phyloP scores from a whole-genome alignment of 1,140 invertebrate genomes.

The Trichonephila clavata region DNA sequence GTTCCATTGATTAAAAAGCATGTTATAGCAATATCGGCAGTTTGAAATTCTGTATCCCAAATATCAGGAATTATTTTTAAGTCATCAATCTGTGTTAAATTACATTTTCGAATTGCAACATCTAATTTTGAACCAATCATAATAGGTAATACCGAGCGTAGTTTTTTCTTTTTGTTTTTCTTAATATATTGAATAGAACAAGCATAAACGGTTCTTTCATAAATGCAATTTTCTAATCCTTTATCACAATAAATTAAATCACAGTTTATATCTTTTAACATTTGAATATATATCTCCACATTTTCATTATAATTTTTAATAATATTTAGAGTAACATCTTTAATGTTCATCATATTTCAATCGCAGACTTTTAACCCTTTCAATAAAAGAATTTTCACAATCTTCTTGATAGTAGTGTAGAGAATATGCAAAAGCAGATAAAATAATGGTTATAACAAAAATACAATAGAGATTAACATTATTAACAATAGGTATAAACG shows the following conservation, averaged over 20 bases:
- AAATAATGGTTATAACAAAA: slow-evolving; percentile 51
- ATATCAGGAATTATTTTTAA: not conserved
- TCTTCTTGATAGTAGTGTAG: slow-evolving; percentile 47
- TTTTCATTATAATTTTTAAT: slow-evolving; percentile 55
- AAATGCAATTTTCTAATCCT: slow-evolving; percentile 24
- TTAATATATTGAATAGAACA: slow-evolving; percentile 46
- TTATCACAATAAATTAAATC: slow-evolving; percentile 13
- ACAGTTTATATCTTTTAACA: slow-evolving; percentile 38
- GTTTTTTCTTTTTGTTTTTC: slow-evolving; percentile 34
- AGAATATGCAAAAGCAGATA: slow-evolving; percentile 16
- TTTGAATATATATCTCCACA: not conserved
- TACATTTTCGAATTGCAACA: slow-evolving; percentile 32
- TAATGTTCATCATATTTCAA: slow-evolving; percentile 48
- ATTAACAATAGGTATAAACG: slow-evolving; percentile 42
- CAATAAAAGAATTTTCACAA: slow-evolving; percentile 65
- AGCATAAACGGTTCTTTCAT: slow-evolving; percentile 11
- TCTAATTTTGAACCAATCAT: slow-evolving; percentile 58
- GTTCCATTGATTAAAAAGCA: slow-evolving; percentile 58
- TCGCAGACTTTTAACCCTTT: slow-evolving; percentile 44
- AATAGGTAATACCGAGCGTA: slow-evolving; percentile 40
- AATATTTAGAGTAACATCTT: not conserved
- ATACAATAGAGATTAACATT: slow-evolving; percentile 52
- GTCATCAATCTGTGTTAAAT: not conserved
- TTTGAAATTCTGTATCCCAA: not conserved
- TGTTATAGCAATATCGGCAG: slow-evolving; percentile 13